Evolutionary conservation across 2,113 vertebrate species (phyloP), one percentile per base, ranked within the genome.

Genomic region (Ivindomyrus marchei): DNA sequence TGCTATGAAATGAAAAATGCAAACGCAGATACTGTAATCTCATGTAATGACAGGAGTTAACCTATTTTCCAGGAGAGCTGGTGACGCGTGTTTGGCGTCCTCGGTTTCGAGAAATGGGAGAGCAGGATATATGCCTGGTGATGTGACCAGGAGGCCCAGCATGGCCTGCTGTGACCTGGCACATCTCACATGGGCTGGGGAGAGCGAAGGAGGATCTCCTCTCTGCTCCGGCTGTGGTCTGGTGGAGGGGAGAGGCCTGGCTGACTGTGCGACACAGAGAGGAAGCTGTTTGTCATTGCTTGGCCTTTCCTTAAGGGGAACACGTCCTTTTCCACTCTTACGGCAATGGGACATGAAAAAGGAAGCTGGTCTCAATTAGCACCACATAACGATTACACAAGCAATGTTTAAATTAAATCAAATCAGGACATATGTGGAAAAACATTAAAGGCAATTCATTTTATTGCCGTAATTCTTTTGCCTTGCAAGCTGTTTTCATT

Each of bases 401-500:
- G 91, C 21, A 92, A 88, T 21, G n/a, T 87, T 90, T 87, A 87
- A 47, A 19, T 52, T 91, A 87, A 92, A 93, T 49, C 89, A 91
- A 94, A 92, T 90, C 21, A 91, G 84, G 36, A 90, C 86, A 74
- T 42, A 53, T 90, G 77, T 36, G 42, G 83, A 53, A 13, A 45
- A 58, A 89, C 89, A 90, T 39, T 45, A 50, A 88, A 85, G 91
- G 89, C 52, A 87, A 19, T 53, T 87, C 87, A 84, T 91, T 89
- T 91, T 90, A 90, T 90, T 89, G 92, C 89, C 91, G 88, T 91
- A 92, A 90, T 92, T 90, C n/a, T 90, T 90, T 93, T 92, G 92
- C 90, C 91, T 88, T 45, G 91, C 90, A 91, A 94, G 90, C 92
- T 90, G 8, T 91, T 93, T 92, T 92, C 88, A 93, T 93, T 93